Base-by-base conservation (phyloP, 2,888 invertebrate species). In the Oligia strigilis region DNA sequence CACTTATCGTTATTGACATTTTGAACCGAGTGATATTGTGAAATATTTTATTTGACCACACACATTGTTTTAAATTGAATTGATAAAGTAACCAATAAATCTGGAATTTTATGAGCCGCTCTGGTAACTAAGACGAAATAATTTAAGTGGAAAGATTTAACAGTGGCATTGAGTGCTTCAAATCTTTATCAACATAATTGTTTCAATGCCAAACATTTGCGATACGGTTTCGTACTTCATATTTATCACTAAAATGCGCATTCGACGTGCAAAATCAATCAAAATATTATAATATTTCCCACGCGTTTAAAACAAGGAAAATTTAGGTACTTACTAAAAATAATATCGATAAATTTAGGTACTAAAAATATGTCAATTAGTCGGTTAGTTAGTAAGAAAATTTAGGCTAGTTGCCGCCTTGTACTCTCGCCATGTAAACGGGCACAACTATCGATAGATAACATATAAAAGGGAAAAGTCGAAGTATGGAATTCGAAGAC, bases 401-500 rank as follows among this genome's bases (percentile, higher is more conserved):
- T 62, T 60, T 11, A 60, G 23, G 13, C n/a, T n/a, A 60, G n/a
- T 11, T 62, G 13, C 29, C n/a, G 60, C 14, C 13, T 62, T 62
- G 5, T 14, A 29, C 29, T 71, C 65, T 62, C 90, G 74, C 80
- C 94, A 94, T 95, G 94, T 95, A 92, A 95, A 77, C 93, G 75
- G 84, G 76, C 87, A 84, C 85, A 80, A 81, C 83, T 86, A 91
- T 92, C 91, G 90, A 93, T 91, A 93, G 93, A 93, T 94, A 93
- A 94, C 92, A 81, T 74, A 92, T 94, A 94, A 93, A 95, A 94
- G 92, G 94, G 94, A 93, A 96, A 96, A 95, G 94, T 94, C 91
- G 86, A 88, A 89, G 92, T 93, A 91, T 91, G 94, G 95, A 95
- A 96, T 96, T 92, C 93, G 93, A 94, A 92, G 93, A 91, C 90